Percentiles rank a stretch among this genome's conserved stretches.
phyloP scores from a whole-genome alignment of 1,140 invertebrate species.

The Nymphalis io region DNA sequence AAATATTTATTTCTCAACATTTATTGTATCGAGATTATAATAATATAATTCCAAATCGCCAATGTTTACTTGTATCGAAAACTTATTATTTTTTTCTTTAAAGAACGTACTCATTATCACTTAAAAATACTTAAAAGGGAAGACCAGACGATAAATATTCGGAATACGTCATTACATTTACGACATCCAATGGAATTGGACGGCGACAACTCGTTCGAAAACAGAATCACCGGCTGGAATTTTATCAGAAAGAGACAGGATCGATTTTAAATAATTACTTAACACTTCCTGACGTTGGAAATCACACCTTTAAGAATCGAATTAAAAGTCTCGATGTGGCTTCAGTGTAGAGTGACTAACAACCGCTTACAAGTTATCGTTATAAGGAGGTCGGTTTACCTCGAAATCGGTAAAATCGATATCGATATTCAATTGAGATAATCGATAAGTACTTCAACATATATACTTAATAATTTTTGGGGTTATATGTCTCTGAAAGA shows the following conservation, averaged over 20 bases:
- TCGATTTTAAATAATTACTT: slow-evolving; percentile 71
- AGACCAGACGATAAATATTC: slow-evolving; percentile 16
- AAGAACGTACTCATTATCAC: slow-evolving; percentile 11
- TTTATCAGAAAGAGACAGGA: slow-evolving; percentile 53
- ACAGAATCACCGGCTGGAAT: slow-evolving; percentile 48
- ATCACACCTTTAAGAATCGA: slow-evolving; percentile 73
- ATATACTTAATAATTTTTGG: no score
- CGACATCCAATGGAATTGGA: slow-evolving; percentile 24
- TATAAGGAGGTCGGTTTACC: slow-evolving; percentile 63
- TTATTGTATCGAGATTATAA: no score
- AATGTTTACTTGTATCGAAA: no score
- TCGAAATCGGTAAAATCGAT: slow-evolving; percentile 43
- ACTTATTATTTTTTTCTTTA: neutral
- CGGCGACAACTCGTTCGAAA: slow-evolving; percentile 32
- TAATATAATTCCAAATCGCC: neutral
- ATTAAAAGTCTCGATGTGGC: slow-evolving; percentile 64
- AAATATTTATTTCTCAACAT: no score
- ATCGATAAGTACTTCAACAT: no score
- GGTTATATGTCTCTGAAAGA: no score
- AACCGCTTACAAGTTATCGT: slow-evolving; percentile 72
- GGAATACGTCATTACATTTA: slow-evolving; percentile 26
- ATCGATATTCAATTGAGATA: slow-evolving; percentile 5
- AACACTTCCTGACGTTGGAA: slow-evolving; percentile 67
- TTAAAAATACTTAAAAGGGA: slow-evolving; percentile 7
- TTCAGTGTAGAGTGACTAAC: slow-evolving; percentile 60